These are phyloP conservation scores for Mallotus villosus DNA, from an alignment of 2,797 vertebrate species.

Conservation along the genomic window DNA sequence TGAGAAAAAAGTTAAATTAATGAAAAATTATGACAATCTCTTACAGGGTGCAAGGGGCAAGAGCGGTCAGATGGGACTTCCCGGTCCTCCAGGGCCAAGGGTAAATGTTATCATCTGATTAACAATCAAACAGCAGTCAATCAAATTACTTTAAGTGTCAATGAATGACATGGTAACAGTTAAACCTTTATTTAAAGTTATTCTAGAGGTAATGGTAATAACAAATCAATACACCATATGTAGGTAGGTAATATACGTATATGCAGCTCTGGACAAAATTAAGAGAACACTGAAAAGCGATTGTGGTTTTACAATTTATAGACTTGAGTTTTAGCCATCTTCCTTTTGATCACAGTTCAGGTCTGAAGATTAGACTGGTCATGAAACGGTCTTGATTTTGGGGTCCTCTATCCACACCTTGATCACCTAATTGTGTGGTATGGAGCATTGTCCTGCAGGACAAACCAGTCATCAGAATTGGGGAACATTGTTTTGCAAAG, in stretches of 20 bases:
- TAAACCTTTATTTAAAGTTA: too few relatives aligned
- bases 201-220: too few relatives aligned
- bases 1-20: not conserved
- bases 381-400: slow-evolving; percentile 10
- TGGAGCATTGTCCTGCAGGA: slow-evolving; percentile 23
- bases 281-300: too few relatives aligned
- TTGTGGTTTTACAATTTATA: too few relatives aligned
- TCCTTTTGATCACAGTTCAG: not conserved
- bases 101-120: slow-evolving; percentile 70
- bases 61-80: slow-evolving; percentile 82
- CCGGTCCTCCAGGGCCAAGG: slow-evolving; percentile 82
- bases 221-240: too few relatives aligned
- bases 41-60: slow-evolving; percentile 80
- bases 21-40: not conserved
- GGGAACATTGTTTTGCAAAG: too few relatives aligned
- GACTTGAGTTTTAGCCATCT: too few relatives aligned
- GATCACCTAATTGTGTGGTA: not conserved
- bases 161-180: too few relatives aligned
- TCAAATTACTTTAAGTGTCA: too few relatives aligned
- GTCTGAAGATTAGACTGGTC: slow-evolving; percentile 3
- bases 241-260: too few relatives aligned
- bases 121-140: too few relatives aligned
- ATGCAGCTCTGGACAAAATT: too few relatives aligned
- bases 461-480: not conserved
- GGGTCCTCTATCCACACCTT: not conserved